phyloP scores from a whole-genome alignment of 92 coral and sea anemone species.

The Palythoa grandiflora region DNA sequence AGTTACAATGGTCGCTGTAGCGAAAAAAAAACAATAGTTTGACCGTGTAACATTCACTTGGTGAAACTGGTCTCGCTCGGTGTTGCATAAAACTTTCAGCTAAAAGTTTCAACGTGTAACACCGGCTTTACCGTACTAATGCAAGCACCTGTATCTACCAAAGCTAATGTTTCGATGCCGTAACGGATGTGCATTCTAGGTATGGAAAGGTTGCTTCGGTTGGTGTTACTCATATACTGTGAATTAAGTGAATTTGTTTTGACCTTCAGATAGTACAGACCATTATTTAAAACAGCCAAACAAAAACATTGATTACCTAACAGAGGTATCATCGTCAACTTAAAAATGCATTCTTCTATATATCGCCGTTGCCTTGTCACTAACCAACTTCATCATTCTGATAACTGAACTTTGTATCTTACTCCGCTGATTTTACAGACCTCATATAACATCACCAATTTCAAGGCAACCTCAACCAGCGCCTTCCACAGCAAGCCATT shows the following conservation, averaged over 20 bases:
- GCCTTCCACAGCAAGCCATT: not conserved
- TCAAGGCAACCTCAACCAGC: not conserved
- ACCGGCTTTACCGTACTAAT: conserved; percentile 8
- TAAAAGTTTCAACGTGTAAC: too few relatives aligned
- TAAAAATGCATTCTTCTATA: not conserved
- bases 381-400: not conserved
- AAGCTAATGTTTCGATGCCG: not conserved
- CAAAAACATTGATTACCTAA: not conserved
- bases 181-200: not conserved
- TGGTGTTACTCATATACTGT: not conserved
- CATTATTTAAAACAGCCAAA: not conserved
- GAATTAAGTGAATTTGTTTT: not conserved
- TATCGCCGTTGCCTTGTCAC: not conserved
- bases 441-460: not conserved
- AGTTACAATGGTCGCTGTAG: too few relatives aligned
- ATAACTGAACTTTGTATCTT: not conserved
- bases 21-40: too few relatives aligned
- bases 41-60: too few relatives aligned
- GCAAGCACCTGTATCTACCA: conserved; percentile 15
- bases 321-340: not conserved
- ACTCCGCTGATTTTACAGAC: not conserved
- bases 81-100: too few relatives aligned
- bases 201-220: not conserved
- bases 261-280: not conserved
- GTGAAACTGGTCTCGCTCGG: too few relatives aligned